Evolutionary conservation across 2,888 invertebrate genomes (phyloP).

Genomic region (Hoplodrina ambigua): DNA sequence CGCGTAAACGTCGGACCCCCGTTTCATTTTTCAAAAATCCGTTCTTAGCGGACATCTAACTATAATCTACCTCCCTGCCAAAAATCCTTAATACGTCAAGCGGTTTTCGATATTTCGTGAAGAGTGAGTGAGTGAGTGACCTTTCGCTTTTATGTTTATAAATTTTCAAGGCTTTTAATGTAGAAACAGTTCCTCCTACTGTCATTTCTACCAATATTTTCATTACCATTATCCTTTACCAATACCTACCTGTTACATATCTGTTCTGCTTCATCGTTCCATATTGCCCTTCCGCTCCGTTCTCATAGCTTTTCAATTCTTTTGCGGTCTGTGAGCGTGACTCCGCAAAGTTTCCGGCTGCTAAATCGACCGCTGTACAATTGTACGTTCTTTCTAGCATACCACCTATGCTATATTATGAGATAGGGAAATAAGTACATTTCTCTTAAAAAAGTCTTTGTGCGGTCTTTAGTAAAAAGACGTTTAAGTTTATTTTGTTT

Average conservation of each 20-base stretch:
- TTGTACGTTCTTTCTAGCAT: slow-evolving; percentile 34
- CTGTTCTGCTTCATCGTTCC: slow-evolving; percentile 4
- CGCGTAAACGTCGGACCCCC: too few relatives aligned
- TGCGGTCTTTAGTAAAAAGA: slow-evolving; percentile 20
- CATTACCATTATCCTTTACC: slow-evolving; percentile 10
- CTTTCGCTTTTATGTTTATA: too few relatives aligned
- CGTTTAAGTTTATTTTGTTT: slow-evolving; percentile 23
- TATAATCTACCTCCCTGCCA: too few relatives aligned
- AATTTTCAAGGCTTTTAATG: too few relatives aligned
- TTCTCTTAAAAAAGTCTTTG: slow-evolving; percentile 5
- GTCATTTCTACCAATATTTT: not conserved
- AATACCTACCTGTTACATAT: slow-evolving; percentile 26
- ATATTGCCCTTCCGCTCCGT: slow-evolving; percentile 27
- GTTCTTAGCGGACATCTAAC: too few relatives aligned
- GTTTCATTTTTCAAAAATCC: too few relatives aligned
- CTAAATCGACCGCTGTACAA: slow-evolving; percentile 41
- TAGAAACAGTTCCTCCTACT: not conserved
- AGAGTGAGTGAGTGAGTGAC: too few relatives aligned
- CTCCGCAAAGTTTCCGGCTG: slow-evolving; percentile 32
- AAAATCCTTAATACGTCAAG: too few relatives aligned
- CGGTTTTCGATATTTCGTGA: too few relatives aligned
- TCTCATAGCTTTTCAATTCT: slow-evolving; percentile 51
- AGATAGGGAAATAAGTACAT: not conserved
- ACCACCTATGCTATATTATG: slow-evolving; percentile 7
- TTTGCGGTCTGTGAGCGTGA: slow-evolving; percentile 47